A percentile compares a stretch with the other conserved stretches of the same genome.
phyloP scores from a whole-genome alignment of 2,113 vertebrate genomes.

The Fregetta grallaria region DNA sequence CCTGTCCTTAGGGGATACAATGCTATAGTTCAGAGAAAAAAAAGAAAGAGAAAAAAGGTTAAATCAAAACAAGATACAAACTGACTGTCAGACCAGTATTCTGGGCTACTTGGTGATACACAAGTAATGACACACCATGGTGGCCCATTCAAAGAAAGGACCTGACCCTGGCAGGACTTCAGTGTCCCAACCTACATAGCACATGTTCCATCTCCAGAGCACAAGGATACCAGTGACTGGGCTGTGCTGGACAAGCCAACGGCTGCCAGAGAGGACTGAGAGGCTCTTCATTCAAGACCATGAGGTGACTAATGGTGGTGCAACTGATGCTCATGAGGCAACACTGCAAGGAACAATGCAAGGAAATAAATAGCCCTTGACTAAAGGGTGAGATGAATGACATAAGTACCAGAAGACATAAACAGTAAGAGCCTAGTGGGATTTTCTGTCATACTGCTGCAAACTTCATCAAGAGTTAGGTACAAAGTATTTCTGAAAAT shows the following conservation, averaged over 20 bases:
- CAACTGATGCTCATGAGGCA: background rate
- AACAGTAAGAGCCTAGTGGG: background rate
- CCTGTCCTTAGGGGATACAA: background rate
- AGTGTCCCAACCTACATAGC: background rate
- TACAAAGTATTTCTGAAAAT: background rate
- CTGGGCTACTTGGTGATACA: background rate
- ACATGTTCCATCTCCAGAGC: background rate
- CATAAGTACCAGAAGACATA: background rate
- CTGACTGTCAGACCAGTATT: background rate
- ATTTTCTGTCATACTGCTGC: background rate
- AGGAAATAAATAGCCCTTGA: background rate
- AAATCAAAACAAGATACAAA: background rate
- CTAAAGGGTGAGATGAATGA: background rate
- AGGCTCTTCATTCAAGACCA: background rate
- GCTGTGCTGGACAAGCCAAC: background rate
- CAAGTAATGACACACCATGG: fast-evolving
- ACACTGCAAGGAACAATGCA: background rate
- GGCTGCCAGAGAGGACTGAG: background rate
- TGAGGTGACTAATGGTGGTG: too few species aligned
- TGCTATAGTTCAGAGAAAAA: background rate
- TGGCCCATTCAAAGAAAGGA: background rate
- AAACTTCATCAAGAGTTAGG: background rate
- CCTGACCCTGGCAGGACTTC: background rate
- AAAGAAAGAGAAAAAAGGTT: background rate
- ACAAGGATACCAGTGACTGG: background rate